phyloP scores from a whole-genome alignment of 2,797 vertebrate species.

The Myripristis murdjan region DNA sequence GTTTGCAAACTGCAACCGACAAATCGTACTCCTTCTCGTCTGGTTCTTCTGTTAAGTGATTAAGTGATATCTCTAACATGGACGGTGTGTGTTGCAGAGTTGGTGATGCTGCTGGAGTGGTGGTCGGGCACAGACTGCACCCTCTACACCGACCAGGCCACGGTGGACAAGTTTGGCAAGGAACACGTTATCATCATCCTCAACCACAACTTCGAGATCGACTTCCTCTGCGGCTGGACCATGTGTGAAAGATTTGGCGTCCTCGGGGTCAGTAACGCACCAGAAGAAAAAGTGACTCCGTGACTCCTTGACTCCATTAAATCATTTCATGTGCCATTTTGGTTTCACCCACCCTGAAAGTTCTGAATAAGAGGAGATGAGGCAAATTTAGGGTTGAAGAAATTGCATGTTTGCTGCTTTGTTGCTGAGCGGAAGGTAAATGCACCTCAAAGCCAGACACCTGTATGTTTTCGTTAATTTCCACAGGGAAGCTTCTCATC shows the following conservation, averaged over 20 bases:
- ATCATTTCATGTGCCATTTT: neutral
- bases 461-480: neutral
- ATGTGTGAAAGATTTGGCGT: conserved; percentile 97
- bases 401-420: too few species aligned
- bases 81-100: conserved; percentile 82
- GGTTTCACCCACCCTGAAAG: neutral
- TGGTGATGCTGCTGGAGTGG: conserved; percentile 99
- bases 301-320: too few species aligned
- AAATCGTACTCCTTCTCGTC: too few species aligned
- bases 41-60: neutral
- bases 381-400: neutral
- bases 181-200: conserved; percentile 97
- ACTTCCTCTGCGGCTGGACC: conserved; percentile 99
- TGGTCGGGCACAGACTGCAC: conserved; percentile 98
- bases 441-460: too few species aligned
- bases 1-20: too few species aligned
- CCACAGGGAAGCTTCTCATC: neutral
- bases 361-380: neutral
- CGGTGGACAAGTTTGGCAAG: conserved; percentile 92
- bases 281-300: neutral
- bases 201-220: conserved; percentile 99
- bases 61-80: neutral
- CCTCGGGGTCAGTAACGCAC: conserved; percentile 89
- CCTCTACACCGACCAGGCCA: conserved; percentile 93
- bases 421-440: too few species aligned